Base-by-base conservation (phyloP, 2,888 invertebrate genomes). In the Oscheius sp. region DNA sequence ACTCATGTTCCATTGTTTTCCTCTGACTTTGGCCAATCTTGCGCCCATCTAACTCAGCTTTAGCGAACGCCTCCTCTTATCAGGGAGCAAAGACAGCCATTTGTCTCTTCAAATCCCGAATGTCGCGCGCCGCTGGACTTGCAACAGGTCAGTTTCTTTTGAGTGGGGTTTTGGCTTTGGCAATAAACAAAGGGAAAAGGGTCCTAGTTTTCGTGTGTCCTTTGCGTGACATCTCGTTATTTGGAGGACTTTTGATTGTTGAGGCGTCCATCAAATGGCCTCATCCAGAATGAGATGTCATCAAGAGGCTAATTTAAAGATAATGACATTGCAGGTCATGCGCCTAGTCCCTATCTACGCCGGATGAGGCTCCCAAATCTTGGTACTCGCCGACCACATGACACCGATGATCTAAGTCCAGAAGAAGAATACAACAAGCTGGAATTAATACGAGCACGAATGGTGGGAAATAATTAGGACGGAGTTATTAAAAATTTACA, bases 301-400 rank as follows among this genome's bases (percentile, higher is more conserved):
- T 3, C 42, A 6, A 42, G 4, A 42, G n/a, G 17, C 15, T 42
- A 17, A 12, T 15, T 3, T 17, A 42, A 42, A 42, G 42, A n/a
- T 34, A 33, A 12, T 23, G 10, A n/a, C n/a, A n/a, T n/a, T 55
- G 39, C 37, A 68, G 76, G 76, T 23, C 76, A 76, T 48, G 74
- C 71, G 45, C 71, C 76, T 12, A 73, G 73, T 3, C 76, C 76
- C 3, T 76, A 76, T 65, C 71, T 76, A 2, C 68, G 74, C 17
- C 70, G 76, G 4, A 61, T 72, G 27, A 65, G 74, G 10, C 64
- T 76, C 0, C 76, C 76, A 4, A 76, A 74, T 37, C 31, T 76
- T 45, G 68, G 68, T 31, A 72, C 74, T 6, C 64, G 53, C 39
- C 74, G 76, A 0, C 70, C 64, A 10, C 70, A 72, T 65, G 69